Evolutionary conservation across 2,888 invertebrate species (phyloP).

Genomic region (Zelleria hepariella): DNA sequence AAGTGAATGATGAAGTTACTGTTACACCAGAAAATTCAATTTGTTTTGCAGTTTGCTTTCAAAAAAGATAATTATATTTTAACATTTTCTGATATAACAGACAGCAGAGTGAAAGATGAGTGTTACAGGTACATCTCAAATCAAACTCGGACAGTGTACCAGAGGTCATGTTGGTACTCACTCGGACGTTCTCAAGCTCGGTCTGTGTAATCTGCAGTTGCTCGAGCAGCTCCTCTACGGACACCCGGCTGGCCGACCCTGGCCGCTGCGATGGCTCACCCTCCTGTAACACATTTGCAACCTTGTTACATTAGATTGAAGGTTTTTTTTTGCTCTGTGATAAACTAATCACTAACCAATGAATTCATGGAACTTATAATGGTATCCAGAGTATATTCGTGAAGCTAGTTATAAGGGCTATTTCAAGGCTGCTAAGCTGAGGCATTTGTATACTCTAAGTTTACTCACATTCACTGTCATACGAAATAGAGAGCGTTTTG

Average conservation of each 20-base stretch:
- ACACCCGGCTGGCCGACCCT: slow-evolving; percentile 77
- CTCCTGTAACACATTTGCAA: slow-evolving; percentile 35
- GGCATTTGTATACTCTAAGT: no score
- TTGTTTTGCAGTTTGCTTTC: background rate
- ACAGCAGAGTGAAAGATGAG: background rate
- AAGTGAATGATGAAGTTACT: background rate
- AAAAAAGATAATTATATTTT: background rate
- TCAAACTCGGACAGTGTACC: slow-evolving; percentile 4
- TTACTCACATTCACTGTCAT: no score
- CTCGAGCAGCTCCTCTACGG: slow-evolving; percentile 85
- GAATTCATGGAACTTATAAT: no score
- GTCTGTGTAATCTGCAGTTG: slow-evolving; percentile 88
- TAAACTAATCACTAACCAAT: no score
- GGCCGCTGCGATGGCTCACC: slow-evolving; percentile 47
- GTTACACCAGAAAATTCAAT: background rate
- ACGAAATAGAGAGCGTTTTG: no score
- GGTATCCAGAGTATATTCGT: no score
- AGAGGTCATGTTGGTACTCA: slow-evolving; percentile 48
- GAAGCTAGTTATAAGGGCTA: no score
- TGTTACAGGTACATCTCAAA: slow-evolving; percentile 3
- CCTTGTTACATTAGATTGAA: background rate
- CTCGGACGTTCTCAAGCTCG: slow-evolving; percentile 90
- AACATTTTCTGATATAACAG: background rate
- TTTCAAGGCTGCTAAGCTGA: no score
- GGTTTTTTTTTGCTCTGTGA: no score